Evolutionary conservation across 2,888 invertebrate genomes (phyloP), one percentile per base, ranked within the genome.

Genomic region (Drosophila tanythrix): DNA sequence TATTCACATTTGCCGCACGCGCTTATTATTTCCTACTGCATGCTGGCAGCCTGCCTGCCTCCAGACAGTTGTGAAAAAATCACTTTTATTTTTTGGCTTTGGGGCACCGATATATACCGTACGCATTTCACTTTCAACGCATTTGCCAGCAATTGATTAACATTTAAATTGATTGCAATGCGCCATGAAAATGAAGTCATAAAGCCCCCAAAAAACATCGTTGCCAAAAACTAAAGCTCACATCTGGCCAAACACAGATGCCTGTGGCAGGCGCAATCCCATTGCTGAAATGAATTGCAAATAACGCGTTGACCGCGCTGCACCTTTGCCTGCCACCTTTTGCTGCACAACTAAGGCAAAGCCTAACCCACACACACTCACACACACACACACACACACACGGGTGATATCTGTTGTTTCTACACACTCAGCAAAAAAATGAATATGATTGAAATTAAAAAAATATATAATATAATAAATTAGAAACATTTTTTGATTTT

Each of bases 241-340:
- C 78, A 72, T 66, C 46, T 69, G 53, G 52, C 70, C 38, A 57
- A 68, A 15, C 25, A 59, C 77, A 67, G 72, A 63, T 76, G 77
- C 77, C 65, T 13, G 75, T 29, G 57, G 53, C 43, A 59, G 46
- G 56, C 38, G 58, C 40, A 70, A 48, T 55, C 25, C 40, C 52
- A 65, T 61, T 59, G 48, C 50, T 46, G 31, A 31, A 85, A 85
- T 85, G 85, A 89, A 85, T 85, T 89, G 90, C 85, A 85, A 85
- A 85, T 85, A 88, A 85, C 83, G 86, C 90, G 88, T 85, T 85
- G 85, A 85, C 90, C 85, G 90, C 90, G 74, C 72, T 85, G 86
- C 88, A 89, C 85, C 90, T 85, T 88, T 85, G 86, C 70, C 70
- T 82, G 84, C 85, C 86, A 85, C 89, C 89, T 82, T 88, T 89